Evolutionary conservation across 2,797 vertebrate species (phyloP), one percentile per base, ranked within the genome.

Genomic region (Cyprinodon diabolis): DNA sequence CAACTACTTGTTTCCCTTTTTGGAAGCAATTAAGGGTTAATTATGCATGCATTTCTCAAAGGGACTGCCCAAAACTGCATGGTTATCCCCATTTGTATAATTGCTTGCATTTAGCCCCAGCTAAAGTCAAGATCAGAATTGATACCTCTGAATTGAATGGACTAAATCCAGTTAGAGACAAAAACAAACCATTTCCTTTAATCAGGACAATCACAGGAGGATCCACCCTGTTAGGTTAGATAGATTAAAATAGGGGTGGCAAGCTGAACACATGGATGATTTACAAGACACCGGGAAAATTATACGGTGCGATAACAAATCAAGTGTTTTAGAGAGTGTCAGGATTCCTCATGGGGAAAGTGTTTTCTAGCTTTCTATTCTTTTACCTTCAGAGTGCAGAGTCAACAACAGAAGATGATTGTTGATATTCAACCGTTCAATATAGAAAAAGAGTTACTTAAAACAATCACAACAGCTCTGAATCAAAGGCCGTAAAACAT

Each of bases 11-110:
- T 66, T 37, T 49, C 9, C 11, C 7, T 57, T 74, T 66, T 51
- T 19, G 51, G 2, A 56, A 43, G 21, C 37, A 48, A 63, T 14
- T 45, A 56, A 56, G 56, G 40, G 65, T 35, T 68, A 72, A 75
- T 47, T 55, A 55, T 48, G 1, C 56, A 25, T 57, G 5, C 14
- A 65, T 65, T 57, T 57, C 48, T 66, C 49, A 49, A 6, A 58
- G 35, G 40, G 60, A 51, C 68, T 11, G 19, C 49, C 19, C n/a
- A 45, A 70, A 79, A 79, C 48, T 65, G 65, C 56, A 56, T 55
- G 35, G 12, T 74, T 62, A 52, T 11, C 40, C 62, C 67, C 25
- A 19, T 55, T 63, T 67, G 67, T 67, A 35, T 11, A 51, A 37
- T 58, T 68, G 30, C 14, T 55, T 23, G 1, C 15, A 40, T 35